These are phyloP conservation scores for Athene noctua DNA, from an alignment of 2,113 vertebrate genomes.

Conservation along the genomic window DNA sequence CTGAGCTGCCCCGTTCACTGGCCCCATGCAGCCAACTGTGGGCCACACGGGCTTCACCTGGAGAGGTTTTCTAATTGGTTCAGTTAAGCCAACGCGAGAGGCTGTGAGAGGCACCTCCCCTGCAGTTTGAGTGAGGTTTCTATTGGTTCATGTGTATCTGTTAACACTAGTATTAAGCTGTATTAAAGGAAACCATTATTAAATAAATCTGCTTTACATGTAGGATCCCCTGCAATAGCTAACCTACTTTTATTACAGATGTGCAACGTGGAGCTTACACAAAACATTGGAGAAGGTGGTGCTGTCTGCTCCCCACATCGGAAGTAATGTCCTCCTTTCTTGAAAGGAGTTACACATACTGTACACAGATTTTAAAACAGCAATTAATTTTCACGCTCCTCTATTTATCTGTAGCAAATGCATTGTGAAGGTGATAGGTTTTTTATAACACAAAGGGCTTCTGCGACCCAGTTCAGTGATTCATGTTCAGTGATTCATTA, in stretches of 20 bases:
- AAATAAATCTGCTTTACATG: background rate
- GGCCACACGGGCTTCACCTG: background rate
- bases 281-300: background rate
- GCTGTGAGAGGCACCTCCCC: background rate
- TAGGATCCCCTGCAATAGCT: background rate
- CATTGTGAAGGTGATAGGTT: background rate
- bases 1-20: background rate
- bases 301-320: background rate
- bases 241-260: background rate
- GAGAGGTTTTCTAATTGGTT: background rate
- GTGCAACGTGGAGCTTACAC: background rate
- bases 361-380: background rate
- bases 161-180: background rate
- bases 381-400: background rate
- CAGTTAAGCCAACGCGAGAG: background rate
- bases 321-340: background rate
- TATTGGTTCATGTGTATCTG: background rate
- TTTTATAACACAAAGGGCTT: background rate
- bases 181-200: background rate
- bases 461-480: background rate
- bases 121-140: background rate
- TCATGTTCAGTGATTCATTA: background rate
- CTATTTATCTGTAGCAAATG: background rate
- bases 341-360: background rate
- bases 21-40: fast-evolving